A percentile compares a stretch with the other conserved stretches of the same genome.
phyloP scores from a whole-genome alignment of 2,888 invertebrate species.

The Anarsia innoxiella region DNA sequence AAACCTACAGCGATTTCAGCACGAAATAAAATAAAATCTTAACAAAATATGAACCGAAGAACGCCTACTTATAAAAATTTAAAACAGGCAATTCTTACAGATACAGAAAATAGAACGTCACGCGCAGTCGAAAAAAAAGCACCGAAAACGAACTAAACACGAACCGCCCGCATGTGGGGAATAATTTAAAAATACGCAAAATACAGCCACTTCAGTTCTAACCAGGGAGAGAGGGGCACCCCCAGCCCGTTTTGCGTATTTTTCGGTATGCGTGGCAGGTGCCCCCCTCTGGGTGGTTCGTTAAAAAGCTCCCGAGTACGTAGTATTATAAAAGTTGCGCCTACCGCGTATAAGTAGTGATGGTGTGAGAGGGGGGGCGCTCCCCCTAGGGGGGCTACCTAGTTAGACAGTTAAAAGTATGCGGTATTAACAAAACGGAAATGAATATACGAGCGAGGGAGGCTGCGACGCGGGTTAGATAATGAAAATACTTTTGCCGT shows the following conservation, averaged over 20 bases:
- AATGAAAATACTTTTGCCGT: constrained; percentile 68
- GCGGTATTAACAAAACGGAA: constrained; percentile 75
- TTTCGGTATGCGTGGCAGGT: constrained; percentile 69
- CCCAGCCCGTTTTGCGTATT: constrained; percentile 68
- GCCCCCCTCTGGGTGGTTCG: constrained; percentile 61
- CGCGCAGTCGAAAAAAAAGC: constrained; percentile 22
- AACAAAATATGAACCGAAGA: too few species aligned
- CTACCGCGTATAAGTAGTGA: constrained; percentile 74
- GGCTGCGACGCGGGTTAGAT: constrained; percentile 62
- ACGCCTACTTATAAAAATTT: constrained; percentile 5
- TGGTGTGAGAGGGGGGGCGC: constrained; percentile 39
- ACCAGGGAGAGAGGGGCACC: constrained; percentile 42
- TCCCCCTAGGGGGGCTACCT: constrained; percentile 41
- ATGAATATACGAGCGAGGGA: constrained; percentile 73
- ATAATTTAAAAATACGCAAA: constrained; percentile 75
- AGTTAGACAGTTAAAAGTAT: constrained; percentile 76
- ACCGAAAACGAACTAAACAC: constrained; percentile 58
- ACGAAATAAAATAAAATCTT: too few species aligned
- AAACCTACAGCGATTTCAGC: too few species aligned
- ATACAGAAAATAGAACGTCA: constrained; percentile 8
- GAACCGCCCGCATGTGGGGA: constrained; percentile 41
- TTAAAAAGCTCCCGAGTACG: constrained; percentile 73
- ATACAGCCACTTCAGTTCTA: constrained; percentile 61
- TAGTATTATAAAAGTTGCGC: constrained; percentile 76
- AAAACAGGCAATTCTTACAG: constrained; percentile 2